Evolutionary conservation across 1,140 invertebrate genomes (phyloP).

Genomic region (Pomacea maculata): DNA sequence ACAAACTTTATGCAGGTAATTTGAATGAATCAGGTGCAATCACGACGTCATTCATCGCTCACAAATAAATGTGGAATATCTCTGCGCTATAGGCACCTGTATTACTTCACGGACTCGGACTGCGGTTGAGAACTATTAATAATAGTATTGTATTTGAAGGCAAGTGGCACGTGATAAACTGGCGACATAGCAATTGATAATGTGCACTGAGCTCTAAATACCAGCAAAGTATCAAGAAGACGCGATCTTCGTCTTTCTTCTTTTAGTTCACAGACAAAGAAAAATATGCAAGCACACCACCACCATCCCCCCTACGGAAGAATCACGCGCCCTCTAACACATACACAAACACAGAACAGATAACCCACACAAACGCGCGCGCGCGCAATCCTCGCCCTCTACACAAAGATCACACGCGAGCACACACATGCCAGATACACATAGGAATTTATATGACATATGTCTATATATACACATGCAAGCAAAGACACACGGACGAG

Average conservation of each 20-base stretch:
- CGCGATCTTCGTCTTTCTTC: background rate
- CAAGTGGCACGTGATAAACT: background rate
- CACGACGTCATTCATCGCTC: no score
- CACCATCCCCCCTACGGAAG: background rate
- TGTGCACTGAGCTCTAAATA: background rate
- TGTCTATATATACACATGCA: no score
- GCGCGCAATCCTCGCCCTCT: background rate
- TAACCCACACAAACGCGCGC: background rate
- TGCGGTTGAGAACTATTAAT: background rate
- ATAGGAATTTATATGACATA: no score
- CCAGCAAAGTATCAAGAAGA: background rate
- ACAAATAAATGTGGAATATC: background rate
- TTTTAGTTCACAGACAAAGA: background rate
- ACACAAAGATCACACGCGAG: background rate
- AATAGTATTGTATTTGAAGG: background rate
- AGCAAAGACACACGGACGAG: no score
- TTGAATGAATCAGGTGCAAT: background rate
- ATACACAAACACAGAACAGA: conserved; percentile 5
- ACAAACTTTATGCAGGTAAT: background rate
- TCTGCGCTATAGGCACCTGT: background rate
- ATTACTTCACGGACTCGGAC: background rate
- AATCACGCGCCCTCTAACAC: conserved; percentile 3
- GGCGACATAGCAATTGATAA: background rate
- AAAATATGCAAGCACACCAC: background rate
- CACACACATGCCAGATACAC: no score